phyloP scores from a whole-genome alignment of 2,888 invertebrate species.

The Eupithecia insigniata region DNA sequence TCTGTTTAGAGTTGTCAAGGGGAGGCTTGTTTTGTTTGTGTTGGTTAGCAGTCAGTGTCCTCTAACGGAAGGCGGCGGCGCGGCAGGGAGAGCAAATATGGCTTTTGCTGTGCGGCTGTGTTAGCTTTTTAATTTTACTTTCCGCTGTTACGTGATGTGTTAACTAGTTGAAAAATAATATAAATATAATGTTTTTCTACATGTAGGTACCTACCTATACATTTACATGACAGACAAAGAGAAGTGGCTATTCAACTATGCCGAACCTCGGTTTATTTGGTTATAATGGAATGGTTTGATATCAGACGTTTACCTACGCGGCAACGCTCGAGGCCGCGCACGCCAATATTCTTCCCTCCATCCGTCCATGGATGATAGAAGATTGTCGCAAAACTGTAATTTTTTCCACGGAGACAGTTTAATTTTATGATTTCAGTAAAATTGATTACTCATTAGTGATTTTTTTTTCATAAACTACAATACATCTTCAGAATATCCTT shows the following conservation, averaged over 20 bases:
- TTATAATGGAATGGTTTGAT: too few relatives aligned
- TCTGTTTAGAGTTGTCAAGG: slow-evolving; percentile 44
- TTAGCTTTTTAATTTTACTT: background rate
- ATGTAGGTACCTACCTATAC: background rate
- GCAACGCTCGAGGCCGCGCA: too few relatives aligned
- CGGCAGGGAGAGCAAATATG: slow-evolving; percentile 14
- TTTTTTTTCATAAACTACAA: too few relatives aligned
- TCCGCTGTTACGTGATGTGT: background rate
- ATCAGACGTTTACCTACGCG: too few relatives aligned
- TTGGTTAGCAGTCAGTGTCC: slow-evolving; percentile 37
- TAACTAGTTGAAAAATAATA: background rate
- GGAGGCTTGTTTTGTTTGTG: slow-evolving; percentile 34
- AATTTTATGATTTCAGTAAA: too few relatives aligned
- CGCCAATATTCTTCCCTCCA: too few relatives aligned
- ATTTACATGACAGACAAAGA: background rate
- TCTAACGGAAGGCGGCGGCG: slow-evolving; percentile 25
- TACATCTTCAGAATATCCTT: too few relatives aligned
- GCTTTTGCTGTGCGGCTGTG: slow-evolving; percentile 8
- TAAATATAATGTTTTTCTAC: background rate
- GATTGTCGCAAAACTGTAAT: too few relatives aligned
- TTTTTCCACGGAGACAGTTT: too few relatives aligned
- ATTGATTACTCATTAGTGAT: too few relatives aligned
- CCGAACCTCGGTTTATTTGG: too few relatives aligned
- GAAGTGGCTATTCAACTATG: background rate
- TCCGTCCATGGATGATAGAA: too few relatives aligned